Base-by-base conservation (phyloP, 2,113 vertebrate genomes). In the Chinchilla lanigera region DNA sequence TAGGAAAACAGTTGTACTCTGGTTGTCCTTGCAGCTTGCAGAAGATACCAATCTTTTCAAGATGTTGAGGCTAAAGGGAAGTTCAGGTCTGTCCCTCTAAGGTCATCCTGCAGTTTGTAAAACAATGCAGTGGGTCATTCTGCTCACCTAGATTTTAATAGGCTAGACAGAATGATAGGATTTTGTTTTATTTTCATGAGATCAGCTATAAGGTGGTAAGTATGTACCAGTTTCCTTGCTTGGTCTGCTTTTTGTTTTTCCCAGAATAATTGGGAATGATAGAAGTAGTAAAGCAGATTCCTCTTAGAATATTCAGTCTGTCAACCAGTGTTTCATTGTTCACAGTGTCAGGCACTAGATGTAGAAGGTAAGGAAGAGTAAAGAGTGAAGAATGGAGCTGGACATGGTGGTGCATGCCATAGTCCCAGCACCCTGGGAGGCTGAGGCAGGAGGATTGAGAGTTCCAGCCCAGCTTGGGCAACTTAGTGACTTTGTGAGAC, bases 21-120 rank as follows among this genome's bases (percentile, higher is more conserved):
- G 56, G 24, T 44, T 22, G 8, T 83, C 13, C 33, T 89, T 65
- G 60, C 41, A 47, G 26, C 30, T 87, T 75, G 12, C 82, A 81
- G 20, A 85, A 63, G n/a, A 38, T 90, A 47, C 38, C 35, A 35
- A 10, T 89, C n/a, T 93, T 80, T 86, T 89, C 50, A 96, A 73
- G 73, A 89, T 16, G 20, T 90, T 47, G 30, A 90, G 65, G 54
- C 52, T 65, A 24, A 38, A 58, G 4, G 16, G 41, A 47, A 61
- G 63, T 54, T 85, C 63, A 63, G 13, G 54, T 44, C 73, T 69
- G 12, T 88, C 14, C 4, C 14, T 63, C 80, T 65, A 82, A 52
- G 52, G 38, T 52, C 38, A 44, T 67, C 26, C 20, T 47, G 22
- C 67, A 91, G 50, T 67, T 84, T 35, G 0, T 87, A 94, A 67